Base-by-base conservation (phyloP, 1,140 invertebrate genomes). In the Hormaphis cornu region DNA sequence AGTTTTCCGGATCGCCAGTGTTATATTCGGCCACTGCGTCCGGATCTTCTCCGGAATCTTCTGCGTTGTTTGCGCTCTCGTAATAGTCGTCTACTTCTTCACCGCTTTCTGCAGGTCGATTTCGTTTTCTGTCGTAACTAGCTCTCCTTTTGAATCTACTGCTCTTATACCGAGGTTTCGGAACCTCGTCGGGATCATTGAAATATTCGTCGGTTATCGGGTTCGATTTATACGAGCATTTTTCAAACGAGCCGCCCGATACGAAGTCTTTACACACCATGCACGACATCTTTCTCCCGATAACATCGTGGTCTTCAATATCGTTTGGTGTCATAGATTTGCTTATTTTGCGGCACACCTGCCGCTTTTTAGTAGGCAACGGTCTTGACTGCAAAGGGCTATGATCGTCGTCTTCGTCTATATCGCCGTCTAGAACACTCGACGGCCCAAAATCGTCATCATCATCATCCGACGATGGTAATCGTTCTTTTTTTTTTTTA, bases 191-290 rank as follows among this genome's bases (percentile, higher is more conserved):
- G 18, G 37, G 24, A 14, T 35, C 53, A 6, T 56, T n/a, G 30
- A 28, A 46, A 75, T 88, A 88, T 73, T 85, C 81, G 72, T 87
- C 86, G 70, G 85, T 85, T 73, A 84, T 83, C 0, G 87, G 87
- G 72, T 85, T 82, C n/a, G 85, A 83, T 2, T 81, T 81, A 76
- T 88, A 89, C 0, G 83, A 84, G 74, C 87, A 89, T 30, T 84
- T 84, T 77, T 89, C 86, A 70, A 83, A 88, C 69, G 85, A 86
- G 6, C 83, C 86, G 18, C 86, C 85, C 1, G 82, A 87, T 75
- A 85, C 84, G 0, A 83, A 79, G 74, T 88, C 82, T 73, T 84
- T 83, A 74, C 87, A 89, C 3, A 85, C 77, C 52, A 80, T 84
- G 72, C 87, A 89, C 6, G 70, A 42, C 70, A 71, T 71, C 54